Base-by-base conservation (phyloP, 1,140 invertebrate species). In the Eueides isabella region DNA sequence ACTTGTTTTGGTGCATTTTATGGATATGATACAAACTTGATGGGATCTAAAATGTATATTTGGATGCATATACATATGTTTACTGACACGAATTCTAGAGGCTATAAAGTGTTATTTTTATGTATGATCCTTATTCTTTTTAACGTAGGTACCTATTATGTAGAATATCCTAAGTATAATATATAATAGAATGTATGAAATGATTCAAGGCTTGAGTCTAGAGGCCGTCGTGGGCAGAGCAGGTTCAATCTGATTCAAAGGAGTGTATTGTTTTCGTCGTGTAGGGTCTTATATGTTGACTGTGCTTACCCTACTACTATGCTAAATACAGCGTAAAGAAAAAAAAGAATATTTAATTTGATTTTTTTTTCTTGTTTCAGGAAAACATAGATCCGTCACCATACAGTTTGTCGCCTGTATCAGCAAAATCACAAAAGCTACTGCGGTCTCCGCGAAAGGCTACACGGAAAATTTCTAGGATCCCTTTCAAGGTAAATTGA, bases 401-500 rank as follows among this genome's bases (percentile, higher is more conserved):
- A 0, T 99, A 98, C 92, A 99, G 98, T 26, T 89, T 99, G 12
- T 99, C 98, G 12, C 98, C 98, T 0, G 96, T 99, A 16, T 98
- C 98, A 79, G 96, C 96, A 23, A 98, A 98, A 90, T 99, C 98
- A 81, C 98, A 99, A 90, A 98, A 99, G 85, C 91, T 99, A 2
- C 88, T 99, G 19, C 94, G 98, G 38, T 99, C 98, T 1, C 98
- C 98, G 0, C 94, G 98, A 71, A 99, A 99, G 93, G 98, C 98
- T 9, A 98, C 98, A 0, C 93, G 98, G 68, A 99, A 99, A 94
- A 99, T 99, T 80, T 98, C 98, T 0, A 96, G 98, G 87, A 98
- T 99, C 87, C 99, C 99, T 0, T 99, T 99, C 89, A 99, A 99
- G 94, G 80, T 79, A 63, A 29, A 9, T 65, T 65, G 16, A 65